A percentile compares a stretch with the other conserved stretches of the same genome.
These are phyloP conservation scores for Xenus cinereus DNA, from an alignment of 2,113 vertebrate genomes.

Conservation along the genomic window DNA sequence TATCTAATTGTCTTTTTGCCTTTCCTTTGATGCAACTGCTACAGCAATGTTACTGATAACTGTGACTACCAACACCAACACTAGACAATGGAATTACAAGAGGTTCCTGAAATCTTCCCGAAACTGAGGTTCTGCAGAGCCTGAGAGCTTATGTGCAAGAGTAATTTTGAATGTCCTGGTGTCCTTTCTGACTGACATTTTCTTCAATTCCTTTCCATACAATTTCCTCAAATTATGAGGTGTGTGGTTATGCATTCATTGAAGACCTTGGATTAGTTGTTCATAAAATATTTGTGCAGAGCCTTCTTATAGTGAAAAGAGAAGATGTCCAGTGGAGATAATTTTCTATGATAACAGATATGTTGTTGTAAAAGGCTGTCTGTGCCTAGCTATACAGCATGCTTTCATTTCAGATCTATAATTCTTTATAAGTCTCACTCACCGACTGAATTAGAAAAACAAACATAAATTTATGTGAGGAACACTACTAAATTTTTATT, in stretches of 20 bases:
- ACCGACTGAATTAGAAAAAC: background rate
- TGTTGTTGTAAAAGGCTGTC: background rate
- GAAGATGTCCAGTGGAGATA: background rate
- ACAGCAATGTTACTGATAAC: background rate
- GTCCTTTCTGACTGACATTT: slow-evolving; percentile 17
- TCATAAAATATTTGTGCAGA: background rate
- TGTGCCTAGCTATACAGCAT: background rate
- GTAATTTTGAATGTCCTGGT: background rate
- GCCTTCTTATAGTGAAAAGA: background rate
- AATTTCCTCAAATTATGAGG: background rate
- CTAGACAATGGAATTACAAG: background rate
- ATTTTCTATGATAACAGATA: background rate
- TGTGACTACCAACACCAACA: background rate
- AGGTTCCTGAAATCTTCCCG: background rate
- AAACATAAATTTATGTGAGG: background rate
- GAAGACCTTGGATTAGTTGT: background rate
- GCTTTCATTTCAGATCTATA: background rate
- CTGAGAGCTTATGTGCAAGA: background rate
- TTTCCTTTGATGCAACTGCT: slow-evolving; percentile 15
- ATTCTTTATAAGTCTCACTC: background rate
- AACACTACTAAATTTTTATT: background rate
- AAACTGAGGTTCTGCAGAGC: background rate
- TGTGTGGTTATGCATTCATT: background rate
- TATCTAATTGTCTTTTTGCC: background rate
- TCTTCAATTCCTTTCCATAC: slow-evolving; percentile 1